Evolutionary conservation across 2,113 vertebrate genomes (phyloP).

Genomic region (Oxygymnocypris stewartii): DNA sequence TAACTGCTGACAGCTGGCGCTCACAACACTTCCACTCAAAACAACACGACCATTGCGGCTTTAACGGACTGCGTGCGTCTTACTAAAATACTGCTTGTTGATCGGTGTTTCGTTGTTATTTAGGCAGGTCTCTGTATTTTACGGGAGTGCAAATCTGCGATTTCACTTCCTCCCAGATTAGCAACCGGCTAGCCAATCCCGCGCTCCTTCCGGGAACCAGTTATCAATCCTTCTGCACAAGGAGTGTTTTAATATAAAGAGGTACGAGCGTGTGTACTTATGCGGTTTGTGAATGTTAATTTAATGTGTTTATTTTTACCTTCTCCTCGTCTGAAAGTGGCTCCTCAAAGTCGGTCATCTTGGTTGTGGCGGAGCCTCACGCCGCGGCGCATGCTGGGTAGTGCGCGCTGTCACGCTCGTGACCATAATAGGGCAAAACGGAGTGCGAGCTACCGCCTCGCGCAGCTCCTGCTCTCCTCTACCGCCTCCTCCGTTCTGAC

Average conservation of each 20-base stretch:
- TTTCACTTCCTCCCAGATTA: slow-evolving; percentile 55
- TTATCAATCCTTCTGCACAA: background rate
- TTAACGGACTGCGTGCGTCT: background rate
- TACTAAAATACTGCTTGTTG: slow-evolving; percentile 3
- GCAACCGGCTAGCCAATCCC: slow-evolving; percentile 38
- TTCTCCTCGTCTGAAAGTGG: slow-evolving; percentile 93
- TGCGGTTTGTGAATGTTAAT: background rate
- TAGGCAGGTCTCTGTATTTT: rapidly evolving
- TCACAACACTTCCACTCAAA: slow-evolving; percentile 1
- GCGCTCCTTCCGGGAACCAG: background rate
- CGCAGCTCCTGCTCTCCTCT: background rate
- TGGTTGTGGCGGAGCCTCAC: slow-evolving; percentile 78
- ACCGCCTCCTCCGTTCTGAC: background rate
- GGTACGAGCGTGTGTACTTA: background rate
- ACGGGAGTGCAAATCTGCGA: background rate
- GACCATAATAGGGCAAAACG: slow-evolving; percentile 62
- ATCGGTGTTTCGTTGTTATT: background rate
- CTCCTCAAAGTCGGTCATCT: slow-evolving; percentile 93
- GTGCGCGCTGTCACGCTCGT: slow-evolving; percentile 57
- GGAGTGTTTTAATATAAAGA: background rate
- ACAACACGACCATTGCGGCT: background rate
- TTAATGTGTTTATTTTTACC: slow-evolving; percentile 71
- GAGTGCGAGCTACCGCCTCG: slow-evolving; percentile 44
- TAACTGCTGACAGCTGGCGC: slow-evolving; percentile 35
- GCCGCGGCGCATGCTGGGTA: slow-evolving; percentile 64